Evolutionary conservation across 2,888 invertebrate genomes (phyloP).

Genomic region (Apodemia zela): DNA sequence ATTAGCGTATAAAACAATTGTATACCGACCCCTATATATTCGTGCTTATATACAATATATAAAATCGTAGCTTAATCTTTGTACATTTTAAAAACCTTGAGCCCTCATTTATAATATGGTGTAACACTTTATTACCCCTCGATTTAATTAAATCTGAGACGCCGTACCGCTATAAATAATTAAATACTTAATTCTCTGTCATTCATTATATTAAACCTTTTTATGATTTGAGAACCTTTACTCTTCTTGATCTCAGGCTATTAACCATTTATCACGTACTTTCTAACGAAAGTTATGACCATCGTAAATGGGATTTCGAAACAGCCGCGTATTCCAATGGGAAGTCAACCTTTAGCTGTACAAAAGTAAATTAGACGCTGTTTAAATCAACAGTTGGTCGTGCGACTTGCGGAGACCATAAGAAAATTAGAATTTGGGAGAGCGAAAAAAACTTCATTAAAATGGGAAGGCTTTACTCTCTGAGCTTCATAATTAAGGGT

Average conservation of each 20-base stretch:
- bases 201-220: slow-evolving; percentile 1
- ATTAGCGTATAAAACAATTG: no score
- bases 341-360: slow-evolving; percentile 6
- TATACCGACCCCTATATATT: no score
- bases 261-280: slow-evolving; percentile 36
- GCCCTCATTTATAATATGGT: no score
- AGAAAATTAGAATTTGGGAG: no score
- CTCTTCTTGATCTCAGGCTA: slow-evolving; percentile 16
- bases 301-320: slow-evolving; percentile 30
- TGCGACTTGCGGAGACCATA: neutral
- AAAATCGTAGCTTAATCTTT: no score
- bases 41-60: no score
- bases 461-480: no score
- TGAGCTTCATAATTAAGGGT: no score
- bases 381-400: neutral
- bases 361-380: neutral
- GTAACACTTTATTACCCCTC: neutral
- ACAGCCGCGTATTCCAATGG: slow-evolving; percentile 15
- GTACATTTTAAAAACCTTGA: no score
- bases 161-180: neutral
- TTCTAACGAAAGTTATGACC: slow-evolving; percentile 42
- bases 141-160: neutral
- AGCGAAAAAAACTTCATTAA: no score
- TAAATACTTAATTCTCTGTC: neutral
- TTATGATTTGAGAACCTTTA: slow-evolving; percentile 18